A percentile compares a stretch with the other conserved stretches of the same genome.
phyloP scores from a whole-genome alignment of 2,888 invertebrate species.

The Hydrotaea diabolus region DNA sequence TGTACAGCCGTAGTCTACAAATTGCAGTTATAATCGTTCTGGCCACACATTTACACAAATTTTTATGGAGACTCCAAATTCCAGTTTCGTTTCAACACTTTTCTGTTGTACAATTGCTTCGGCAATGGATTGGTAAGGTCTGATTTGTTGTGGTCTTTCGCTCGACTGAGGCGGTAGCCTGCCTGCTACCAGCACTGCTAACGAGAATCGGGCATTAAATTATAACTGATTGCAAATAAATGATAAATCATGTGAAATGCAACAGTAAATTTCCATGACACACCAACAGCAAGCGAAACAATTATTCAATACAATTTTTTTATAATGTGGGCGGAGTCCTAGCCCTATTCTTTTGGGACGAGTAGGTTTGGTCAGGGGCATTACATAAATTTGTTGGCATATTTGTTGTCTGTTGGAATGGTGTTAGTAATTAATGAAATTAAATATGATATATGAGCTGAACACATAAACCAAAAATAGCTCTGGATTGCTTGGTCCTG shows the following conservation, averaged over 20 bases:
- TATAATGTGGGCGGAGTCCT: too few species aligned
- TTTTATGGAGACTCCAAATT: conserved; percentile 8
- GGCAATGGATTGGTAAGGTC: not conserved
- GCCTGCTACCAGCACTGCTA: too few species aligned
- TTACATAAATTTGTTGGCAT: not conserved
- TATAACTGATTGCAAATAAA: conserved; percentile 47
- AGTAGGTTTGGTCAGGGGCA: too few species aligned
- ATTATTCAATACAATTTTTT: conserved; percentile 15
- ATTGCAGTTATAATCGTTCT: conserved; percentile 36
- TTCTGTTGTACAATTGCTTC: too few species aligned
- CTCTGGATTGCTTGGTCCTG: too few species aligned
- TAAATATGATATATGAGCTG: conserved; percentile 25
- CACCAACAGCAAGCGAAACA: conserved; percentile 4
- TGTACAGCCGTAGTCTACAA: conserved; percentile 36
- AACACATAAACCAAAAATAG: not conserved
- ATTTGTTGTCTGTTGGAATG: not conserved
- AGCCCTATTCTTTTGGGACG: too few species aligned
- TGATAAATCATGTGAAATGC: conserved; percentile 53
- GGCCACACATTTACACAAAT: not conserved
- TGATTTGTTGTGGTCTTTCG: not conserved
- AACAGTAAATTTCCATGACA: conserved; percentile 46
- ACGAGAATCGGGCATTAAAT: conserved; percentile 19
- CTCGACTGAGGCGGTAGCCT: too few species aligned
- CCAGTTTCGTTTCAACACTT: not conserved
- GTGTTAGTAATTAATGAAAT: conserved; percentile 42